Percentiles rank a stretch among this genome's conserved stretches.
phyloP scores from a whole-genome alignment of 1,140 invertebrate genomes.

The Episyrphus balteatus region DNA sequence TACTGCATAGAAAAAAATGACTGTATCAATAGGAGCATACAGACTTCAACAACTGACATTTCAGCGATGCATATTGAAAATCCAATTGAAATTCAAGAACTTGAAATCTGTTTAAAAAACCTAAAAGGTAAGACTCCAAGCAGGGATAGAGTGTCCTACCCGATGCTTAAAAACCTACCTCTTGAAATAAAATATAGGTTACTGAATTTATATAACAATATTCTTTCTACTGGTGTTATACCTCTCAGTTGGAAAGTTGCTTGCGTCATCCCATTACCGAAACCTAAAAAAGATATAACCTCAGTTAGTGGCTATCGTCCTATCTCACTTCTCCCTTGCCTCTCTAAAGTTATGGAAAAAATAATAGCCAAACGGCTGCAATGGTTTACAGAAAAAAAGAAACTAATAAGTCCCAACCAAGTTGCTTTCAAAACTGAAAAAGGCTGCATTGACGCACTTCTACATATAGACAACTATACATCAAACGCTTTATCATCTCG shows the following conservation, averaged over 20 bases:
- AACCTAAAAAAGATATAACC: slow-evolving; percentile 9
- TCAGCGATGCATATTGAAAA: not conserved
- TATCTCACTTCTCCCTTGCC: slow-evolving; percentile 12
- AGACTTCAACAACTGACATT: not conserved
- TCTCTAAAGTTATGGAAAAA: slow-evolving; percentile 14
- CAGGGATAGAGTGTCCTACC: not conserved
- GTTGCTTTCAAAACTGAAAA: slow-evolving; percentile 11
- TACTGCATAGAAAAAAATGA: not conserved
- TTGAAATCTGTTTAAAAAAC: not conserved
- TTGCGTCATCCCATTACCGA: slow-evolving; percentile 16
- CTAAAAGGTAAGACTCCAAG: not conserved
- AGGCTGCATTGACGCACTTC: not conserved
- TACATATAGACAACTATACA: not conserved
- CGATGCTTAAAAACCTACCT: not conserved
- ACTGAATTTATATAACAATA: not conserved
- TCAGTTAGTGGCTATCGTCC: slow-evolving; percentile 12
- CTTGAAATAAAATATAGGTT: not conserved
- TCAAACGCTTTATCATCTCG: not conserved
- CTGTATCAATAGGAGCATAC: not conserved
- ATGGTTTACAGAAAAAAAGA: not conserved
- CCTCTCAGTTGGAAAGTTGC: slow-evolving; percentile 20
- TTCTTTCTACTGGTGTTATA: not conserved
- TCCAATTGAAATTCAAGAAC: not conserved
- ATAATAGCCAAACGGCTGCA: slow-evolving; percentile 8
- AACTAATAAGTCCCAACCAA: slow-evolving; percentile 12